phyloP scores from a whole-genome alignment of 2,888 invertebrate species.

The Calliphora vomitoria region DNA sequence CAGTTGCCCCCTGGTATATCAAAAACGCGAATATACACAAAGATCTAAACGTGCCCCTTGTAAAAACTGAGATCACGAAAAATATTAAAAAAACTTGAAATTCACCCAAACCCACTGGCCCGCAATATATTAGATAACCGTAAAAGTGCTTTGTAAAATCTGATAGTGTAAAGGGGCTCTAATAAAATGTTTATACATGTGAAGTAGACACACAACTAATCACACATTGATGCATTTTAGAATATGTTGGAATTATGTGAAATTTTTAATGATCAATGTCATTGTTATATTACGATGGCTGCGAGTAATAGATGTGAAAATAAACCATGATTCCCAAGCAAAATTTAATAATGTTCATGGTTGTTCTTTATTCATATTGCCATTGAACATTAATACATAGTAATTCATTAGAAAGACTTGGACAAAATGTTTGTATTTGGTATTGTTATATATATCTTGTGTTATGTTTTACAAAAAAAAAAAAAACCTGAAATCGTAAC shows the following conservation, averaged over 20 bases:
- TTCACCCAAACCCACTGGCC: no score
- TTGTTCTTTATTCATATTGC: slow-evolving; percentile 28
- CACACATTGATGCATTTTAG: slow-evolving; percentile 19
- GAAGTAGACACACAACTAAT: neutral
- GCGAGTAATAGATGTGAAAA: slow-evolving; percentile 18
- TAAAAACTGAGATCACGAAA: no score
- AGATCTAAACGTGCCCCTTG: no score
- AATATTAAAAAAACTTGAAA: no score
- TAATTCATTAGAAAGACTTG: neutral
- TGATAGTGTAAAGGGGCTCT: no score
- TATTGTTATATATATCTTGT: neutral
- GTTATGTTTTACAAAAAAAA: no score
- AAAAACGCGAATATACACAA: no score
- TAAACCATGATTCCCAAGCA: slow-evolving; percentile 24
- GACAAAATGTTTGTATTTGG: neutral
- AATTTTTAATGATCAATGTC: slow-evolving; percentile 68
- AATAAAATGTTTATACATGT: neutral
- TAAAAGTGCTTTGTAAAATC: no score
- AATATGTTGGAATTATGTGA: slow-evolving; percentile 53
- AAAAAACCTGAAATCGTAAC: no score
- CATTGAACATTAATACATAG: slow-evolving; percentile 31
- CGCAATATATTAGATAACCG: no score
- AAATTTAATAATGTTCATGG: slow-evolving; percentile 27
- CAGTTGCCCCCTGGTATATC: no score
- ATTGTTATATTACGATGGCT: slow-evolving; percentile 49